These are phyloP conservation scores for Drosophila lutescens DNA, from an alignment of 2,888 invertebrate species.

Conservation along the genomic window DNA sequence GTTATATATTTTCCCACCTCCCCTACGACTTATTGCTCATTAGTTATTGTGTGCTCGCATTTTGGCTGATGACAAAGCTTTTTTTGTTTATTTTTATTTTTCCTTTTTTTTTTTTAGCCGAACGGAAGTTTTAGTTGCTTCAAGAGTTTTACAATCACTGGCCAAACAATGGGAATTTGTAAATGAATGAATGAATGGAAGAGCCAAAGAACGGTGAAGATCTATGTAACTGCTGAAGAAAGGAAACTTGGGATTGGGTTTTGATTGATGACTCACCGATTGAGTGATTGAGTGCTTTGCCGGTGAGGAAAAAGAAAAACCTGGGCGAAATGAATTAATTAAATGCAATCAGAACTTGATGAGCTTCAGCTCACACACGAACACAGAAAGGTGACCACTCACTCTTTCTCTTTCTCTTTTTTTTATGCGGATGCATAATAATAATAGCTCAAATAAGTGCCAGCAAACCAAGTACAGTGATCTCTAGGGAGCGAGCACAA, in stretches of 20 bases:
- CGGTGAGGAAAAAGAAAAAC: no score
- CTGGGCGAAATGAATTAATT: conserved; percentile 20
- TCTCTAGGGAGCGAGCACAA: neutral
- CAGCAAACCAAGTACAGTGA: conserved; percentile 15
- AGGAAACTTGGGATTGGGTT: neutral
- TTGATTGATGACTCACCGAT: conserved; percentile 17
- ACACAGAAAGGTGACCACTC: neutral
- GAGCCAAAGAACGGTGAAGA: neutral
- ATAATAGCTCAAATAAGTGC: conserved; percentile 6
- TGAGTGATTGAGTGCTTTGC: conserved; percentile 18
- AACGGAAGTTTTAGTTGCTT: conserved; percentile 57
- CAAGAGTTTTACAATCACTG: conserved; percentile 12
- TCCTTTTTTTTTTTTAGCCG: conserved; percentile 15
- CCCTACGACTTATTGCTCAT: conserved; percentile 30
- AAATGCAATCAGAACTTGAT: conserved; percentile 22
- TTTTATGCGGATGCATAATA: conserved; percentile 5
- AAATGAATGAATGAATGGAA: conserved; percentile 1
- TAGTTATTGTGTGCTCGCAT: conserved; percentile 32
- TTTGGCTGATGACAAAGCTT: conserved; percentile 28
- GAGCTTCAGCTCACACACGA: conserved; percentile 1
- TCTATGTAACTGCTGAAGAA: conserved; percentile 2
- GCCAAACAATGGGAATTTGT: conserved; percentile 5
- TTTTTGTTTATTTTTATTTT: conserved; percentile 24
- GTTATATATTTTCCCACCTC: conserved; percentile 2
- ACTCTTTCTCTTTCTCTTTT: conserved; percentile 18